These are phyloP conservation scores for Poeciliopsis paucimaculata DNA, from an alignment of 2,797 vertebrate species.

Conservation along the genomic window DNA sequence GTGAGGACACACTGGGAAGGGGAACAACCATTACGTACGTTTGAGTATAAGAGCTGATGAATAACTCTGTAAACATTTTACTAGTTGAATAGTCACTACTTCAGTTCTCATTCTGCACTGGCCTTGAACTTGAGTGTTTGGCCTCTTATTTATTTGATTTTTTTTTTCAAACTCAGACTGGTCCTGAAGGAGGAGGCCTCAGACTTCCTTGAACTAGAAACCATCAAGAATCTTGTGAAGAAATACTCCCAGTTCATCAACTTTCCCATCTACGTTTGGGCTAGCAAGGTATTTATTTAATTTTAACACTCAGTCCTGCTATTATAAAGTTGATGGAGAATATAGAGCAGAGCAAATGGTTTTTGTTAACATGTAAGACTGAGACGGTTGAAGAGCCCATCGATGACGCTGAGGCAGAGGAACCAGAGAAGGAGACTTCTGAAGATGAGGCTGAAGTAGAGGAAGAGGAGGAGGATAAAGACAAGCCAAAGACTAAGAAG, in stretches of 20 bases:
- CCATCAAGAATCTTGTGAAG: slow-evolving; percentile 94
- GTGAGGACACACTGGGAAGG: slow-evolving; percentile 93
- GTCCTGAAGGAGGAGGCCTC: slow-evolving; percentile 98
- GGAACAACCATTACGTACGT: slow-evolving; percentile 96
- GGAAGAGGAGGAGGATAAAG: slow-evolving; percentile 95
- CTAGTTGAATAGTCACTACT: neutral
- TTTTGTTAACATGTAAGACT: slow-evolving; percentile 77
- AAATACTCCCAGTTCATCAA: slow-evolving; percentile 99
- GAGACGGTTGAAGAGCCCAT: slow-evolving; percentile 96
- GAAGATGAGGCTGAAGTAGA: slow-evolving; percentile 96
- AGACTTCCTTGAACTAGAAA: slow-evolving; percentile 97
- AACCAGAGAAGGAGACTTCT: slow-evolving; percentile 89
- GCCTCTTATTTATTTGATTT: neutral
- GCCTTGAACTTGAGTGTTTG: neutral
- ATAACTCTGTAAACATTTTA: neutral
- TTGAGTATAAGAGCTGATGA: neutral
- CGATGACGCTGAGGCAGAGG: slow-evolving; percentile 91
- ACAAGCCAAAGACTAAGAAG: slow-evolving; percentile 97
- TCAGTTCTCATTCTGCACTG: neutral
- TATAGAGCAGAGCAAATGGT: neutral
- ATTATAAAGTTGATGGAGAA: neutral
- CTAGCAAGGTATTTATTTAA: slow-evolving; percentile 89
- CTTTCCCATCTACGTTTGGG: slow-evolving; percentile 98
- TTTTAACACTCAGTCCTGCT: neutral
- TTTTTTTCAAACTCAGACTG: slow-evolving; percentile 76